Percentiles rank a stretch among this genome's conserved stretches.
Evolutionary conservation across 2,113 vertebrate species (phyloP).

Genomic region (Peromyscus californicus): DNA sequence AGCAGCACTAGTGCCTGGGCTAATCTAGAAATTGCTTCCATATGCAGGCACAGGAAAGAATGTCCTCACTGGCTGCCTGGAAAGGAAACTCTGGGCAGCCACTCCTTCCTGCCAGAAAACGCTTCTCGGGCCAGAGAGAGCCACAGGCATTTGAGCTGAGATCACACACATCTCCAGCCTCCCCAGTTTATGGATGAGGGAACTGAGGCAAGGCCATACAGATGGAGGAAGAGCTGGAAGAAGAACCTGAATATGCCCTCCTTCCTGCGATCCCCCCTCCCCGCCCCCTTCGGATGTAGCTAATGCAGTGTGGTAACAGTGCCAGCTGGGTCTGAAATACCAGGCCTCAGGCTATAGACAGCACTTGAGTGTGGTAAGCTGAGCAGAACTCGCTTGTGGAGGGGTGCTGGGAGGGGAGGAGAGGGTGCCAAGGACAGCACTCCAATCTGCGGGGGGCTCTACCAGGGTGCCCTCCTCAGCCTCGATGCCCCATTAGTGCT

Average conservation of each 20-base stretch:
- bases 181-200: constrained; percentile 6
- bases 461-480: not conserved
- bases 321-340: not conserved
- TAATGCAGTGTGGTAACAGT: not conserved
- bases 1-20: constrained; percentile 70
- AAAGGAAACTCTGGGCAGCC: constrained; percentile 71
- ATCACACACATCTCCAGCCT: not conserved
- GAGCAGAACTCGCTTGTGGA: not conserved
- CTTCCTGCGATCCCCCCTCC: no score
- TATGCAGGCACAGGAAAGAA: constrained; percentile 80
- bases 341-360: not conserved
- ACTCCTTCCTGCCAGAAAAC: constrained; percentile 74
- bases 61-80: constrained; percentile 68
- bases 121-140: constrained; percentile 19
- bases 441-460: not conserved
- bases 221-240: not conserved
- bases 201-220: constrained; percentile 4
- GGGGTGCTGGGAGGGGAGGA: not conserved
- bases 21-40: constrained; percentile 83
- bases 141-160: not conserved
- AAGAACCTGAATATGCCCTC: not conserved
- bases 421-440: no score
- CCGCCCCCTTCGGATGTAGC: not conserved
- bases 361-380: not conserved
- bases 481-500: not conserved